Evolutionary conservation across 1,140 invertebrate species (phyloP), one percentile per base, ranked within the genome.

Genomic region (Anthonomus grandis): DNA sequence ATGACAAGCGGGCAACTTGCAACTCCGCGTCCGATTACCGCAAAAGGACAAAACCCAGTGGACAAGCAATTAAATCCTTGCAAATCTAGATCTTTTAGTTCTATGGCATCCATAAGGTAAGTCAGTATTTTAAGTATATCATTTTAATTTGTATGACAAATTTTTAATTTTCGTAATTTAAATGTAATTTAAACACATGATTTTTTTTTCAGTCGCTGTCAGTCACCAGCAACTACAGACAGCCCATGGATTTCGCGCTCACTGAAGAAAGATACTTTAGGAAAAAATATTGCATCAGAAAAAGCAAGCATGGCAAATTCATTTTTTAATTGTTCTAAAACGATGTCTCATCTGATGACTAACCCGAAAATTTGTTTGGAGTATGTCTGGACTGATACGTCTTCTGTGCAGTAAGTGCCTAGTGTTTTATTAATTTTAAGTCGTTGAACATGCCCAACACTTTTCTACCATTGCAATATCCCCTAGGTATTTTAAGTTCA

Each of bases 341-440:
- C 51, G 4, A 62, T 63, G 44, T 58, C 63, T 6, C 45, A 64
- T 39, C 25, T 64, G n/a, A 53, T 38, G 18, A 52, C 64, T 12
- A 86, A 85, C 55, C 91, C 92, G 1, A 86, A 90, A 63, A 78
- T 94, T 44, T 94, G 91, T 71, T 76, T 95, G 15, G 92, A 95
- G 67, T 86, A 91, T 64, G 76, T 94, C 13, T 95, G 92, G 92
- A 89, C 86, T 0, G 92, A 95, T 67, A 85, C 76, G 58, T 76
- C 48, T 46, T 57, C 57, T 15, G 34, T 46, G 24, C 59, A 63
- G 63, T 68, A 63, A 59, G 58, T 50, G 39, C 9, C n/a, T 10
- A 42, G 31, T 38, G 17, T 8, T 44, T 21, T 44, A 18, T 41
- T 41, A 9, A n/a, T n/a, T n/a, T n/a, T n/a, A n/a, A n/a, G n/a